Evolutionary conservation across 2,797 vertebrate genomes (phyloP).

Genomic region (Sebastes alutus): DNA sequence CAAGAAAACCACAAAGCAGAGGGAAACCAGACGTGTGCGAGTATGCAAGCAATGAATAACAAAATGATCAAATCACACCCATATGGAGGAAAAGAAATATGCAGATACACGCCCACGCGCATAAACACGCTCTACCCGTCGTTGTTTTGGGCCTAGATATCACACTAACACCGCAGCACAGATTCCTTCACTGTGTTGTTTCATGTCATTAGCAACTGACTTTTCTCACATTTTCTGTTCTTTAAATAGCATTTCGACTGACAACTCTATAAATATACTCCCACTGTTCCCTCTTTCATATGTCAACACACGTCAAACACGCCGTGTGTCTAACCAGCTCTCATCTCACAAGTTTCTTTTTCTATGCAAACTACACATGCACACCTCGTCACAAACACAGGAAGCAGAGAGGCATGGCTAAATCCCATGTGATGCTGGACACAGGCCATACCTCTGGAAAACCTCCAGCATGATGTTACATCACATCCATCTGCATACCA

Average conservation of each 20-base stretch:
- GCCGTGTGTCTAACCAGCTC: background rate
- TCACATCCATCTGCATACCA: conserved; percentile 30
- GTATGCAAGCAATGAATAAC: conserved; percentile 49
- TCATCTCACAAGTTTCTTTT: background rate
- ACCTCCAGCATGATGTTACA: conserved; percentile 38
- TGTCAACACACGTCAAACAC: conserved; percentile 28
- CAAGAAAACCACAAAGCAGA: conserved; percentile 70
- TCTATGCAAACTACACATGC: background rate
- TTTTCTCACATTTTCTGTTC: conserved; percentile 27
- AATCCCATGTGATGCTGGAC: conserved; percentile 28
- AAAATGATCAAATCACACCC: conserved; percentile 55
- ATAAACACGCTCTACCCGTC: conserved; percentile 4
- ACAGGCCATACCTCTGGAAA: conserved; percentile 35
- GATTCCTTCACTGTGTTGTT: background rate
- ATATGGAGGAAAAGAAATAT: conserved; percentile 35
- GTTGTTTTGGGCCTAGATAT: background rate
- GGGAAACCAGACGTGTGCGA: conserved; percentile 45
- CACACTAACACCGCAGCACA: background rate
- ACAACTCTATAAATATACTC: conserved; percentile 44
- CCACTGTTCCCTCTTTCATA: conserved; percentile 21
- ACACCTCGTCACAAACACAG: conserved; percentile 9
- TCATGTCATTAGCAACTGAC: conserved; percentile 16
- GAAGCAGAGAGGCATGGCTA: conserved; percentile 9
- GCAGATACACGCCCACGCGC: conserved; percentile 31
- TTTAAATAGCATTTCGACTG: conserved; percentile 44